phyloP scores from a whole-genome alignment of 2,113 vertebrate genomes.

The Monarcha castaneiventris region DNA sequence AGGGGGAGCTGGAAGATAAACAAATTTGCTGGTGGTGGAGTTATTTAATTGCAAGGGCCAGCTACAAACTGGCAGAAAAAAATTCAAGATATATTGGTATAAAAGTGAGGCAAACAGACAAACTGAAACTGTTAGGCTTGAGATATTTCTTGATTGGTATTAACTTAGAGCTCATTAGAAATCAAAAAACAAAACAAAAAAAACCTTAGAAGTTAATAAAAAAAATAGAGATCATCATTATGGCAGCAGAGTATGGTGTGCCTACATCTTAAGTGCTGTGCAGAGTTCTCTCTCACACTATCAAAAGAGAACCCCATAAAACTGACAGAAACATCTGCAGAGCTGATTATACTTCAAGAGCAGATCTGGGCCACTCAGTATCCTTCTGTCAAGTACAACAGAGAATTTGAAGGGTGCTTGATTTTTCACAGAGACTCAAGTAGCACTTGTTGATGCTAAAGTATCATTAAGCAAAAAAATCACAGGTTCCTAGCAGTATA shows the following conservation, averaged over 20 bases:
- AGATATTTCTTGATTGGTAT: background rate
- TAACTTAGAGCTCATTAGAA: background rate
- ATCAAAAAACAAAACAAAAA: background rate
- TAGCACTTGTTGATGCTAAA: conserved; percentile 21
- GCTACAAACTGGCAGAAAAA: background rate
- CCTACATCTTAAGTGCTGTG: background rate
- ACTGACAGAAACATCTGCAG: conserved; percentile 2
- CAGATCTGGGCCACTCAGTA: background rate
- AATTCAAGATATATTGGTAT: background rate
- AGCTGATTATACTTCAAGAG: background rate
- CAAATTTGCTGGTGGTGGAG: background rate
- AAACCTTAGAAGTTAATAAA: background rate
- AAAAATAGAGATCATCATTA: background rate
- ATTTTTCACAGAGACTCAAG: conserved; percentile 26
- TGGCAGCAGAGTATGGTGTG: background rate
- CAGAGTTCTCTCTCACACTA: background rate
- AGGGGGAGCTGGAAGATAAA: background rate
- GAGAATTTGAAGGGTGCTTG: conserved; percentile 17
- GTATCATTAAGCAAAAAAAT: background rate
- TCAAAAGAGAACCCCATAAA: background rate
- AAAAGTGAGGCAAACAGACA: background rate
- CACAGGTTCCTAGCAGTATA: background rate
- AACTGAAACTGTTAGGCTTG: background rate
- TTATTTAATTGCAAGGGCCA: background rate
- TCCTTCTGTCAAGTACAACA: background rate